Conservation (phyloP, 2,888 invertebrate species). For the Crossocerus cetratus region DNA sequence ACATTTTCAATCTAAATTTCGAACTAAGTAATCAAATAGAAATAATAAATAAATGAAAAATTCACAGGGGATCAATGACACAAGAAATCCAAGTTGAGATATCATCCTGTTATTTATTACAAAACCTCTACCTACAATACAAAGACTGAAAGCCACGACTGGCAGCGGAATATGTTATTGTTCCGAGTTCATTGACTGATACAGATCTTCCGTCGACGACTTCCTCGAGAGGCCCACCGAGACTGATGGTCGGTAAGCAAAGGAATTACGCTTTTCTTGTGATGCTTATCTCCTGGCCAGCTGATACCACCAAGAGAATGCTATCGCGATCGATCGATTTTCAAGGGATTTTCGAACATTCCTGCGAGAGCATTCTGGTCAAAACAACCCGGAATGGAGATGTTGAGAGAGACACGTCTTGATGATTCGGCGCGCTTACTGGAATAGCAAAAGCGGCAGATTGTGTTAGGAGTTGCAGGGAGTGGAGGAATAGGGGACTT, state of each 20-base stretch:
- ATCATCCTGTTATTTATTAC: no score
- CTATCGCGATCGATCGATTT: constrained; percentile 8
- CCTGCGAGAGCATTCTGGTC: not conserved
- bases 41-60: no score
- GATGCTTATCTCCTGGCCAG: constrained; percentile 26
- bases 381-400: constrained; percentile 5
- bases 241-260: not conserved
- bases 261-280: not conserved
- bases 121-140: no score
- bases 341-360: no score
- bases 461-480: not conserved
- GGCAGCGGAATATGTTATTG: no score
- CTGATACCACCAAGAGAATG: constrained; percentile 21
- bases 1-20: no score
- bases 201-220: not conserved
- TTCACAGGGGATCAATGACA: no score
- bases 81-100: no score
- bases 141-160: no score
- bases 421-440: constrained; percentile 1
- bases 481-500: no score
- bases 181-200: no score
- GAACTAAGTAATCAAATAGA: no score
- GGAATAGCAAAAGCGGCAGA: constrained; percentile 3
- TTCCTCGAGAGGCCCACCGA: not conserved
- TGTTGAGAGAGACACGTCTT: not conserved